These are phyloP conservation scores for Silurus glanis DNA, from an alignment of 2,113 vertebrate genomes.

Conservation along the genomic window DNA sequence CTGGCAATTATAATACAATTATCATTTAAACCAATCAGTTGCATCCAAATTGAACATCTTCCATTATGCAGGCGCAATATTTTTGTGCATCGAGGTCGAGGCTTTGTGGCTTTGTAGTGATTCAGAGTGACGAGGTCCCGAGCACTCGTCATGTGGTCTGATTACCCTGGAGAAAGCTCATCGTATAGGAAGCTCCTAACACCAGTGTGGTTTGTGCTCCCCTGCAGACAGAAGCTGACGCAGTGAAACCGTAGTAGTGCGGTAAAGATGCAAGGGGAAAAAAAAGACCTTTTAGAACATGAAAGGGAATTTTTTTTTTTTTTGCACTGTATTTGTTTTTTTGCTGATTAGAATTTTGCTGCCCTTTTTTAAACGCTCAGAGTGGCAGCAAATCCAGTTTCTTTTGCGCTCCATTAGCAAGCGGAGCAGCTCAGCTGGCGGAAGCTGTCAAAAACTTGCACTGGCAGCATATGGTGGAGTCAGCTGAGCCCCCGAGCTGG, in stretches of 20 bases:
- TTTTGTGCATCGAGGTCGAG: not conserved
- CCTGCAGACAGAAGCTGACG: conserved; percentile 16
- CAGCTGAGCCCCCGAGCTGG: conserved; percentile 17
- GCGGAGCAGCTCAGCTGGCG: not conserved
- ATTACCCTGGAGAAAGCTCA: conserved; percentile 18
- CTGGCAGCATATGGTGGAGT: conserved; percentile 26
- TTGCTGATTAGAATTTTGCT: not conserved
- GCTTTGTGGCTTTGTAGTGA: not conserved
- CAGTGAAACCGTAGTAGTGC: not conserved
- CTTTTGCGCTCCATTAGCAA: not conserved
- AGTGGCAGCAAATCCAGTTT: not conserved
- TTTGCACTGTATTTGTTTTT: not conserved
- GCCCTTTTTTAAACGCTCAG: not conserved
- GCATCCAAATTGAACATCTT: not conserved
- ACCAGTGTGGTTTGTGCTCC: not conserved
- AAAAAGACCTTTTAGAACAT: not conserved
- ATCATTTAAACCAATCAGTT: not conserved
- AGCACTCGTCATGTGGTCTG: conserved; percentile 19
- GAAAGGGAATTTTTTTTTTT: no score
- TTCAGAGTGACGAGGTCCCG: not conserved
- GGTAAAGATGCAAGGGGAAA: not conserved
- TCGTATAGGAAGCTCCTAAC: not conserved
- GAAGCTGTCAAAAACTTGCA: conserved; percentile 21
- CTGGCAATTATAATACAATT: not conserved
- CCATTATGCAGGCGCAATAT: not conserved